Conservation (phyloP, 2,797 vertebrate species). For the Molossus molossus region DNA sequence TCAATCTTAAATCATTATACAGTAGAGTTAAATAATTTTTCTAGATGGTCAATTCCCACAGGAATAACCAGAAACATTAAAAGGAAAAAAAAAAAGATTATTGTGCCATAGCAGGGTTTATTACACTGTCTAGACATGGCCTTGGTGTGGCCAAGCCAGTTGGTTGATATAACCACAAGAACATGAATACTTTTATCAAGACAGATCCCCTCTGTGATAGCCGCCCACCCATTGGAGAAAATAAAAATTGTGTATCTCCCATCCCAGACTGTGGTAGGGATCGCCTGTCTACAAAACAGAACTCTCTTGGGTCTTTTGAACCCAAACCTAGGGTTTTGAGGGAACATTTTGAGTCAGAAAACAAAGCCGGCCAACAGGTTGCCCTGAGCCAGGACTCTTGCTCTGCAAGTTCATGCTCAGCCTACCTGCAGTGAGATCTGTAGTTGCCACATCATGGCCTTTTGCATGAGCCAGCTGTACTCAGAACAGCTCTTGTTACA, state of each 20-base stretch:
- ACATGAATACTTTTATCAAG: neutral
- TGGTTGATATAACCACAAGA: neutral
- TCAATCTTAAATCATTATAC: neutral
- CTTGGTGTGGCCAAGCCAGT: neutral
- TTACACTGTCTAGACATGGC: neutral
- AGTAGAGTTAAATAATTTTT: neutral
- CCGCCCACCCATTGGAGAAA: neutral
- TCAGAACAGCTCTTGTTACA: neutral
- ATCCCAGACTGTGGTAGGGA: no score
- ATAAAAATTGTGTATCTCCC: neutral
- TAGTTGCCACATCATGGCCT: neutral
- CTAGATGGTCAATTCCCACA: neutral
- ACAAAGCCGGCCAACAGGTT: neutral
- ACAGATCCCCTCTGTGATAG: neutral
- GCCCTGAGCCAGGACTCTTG: neutral
- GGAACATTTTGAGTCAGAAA: neutral
- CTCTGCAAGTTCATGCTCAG: neutral
- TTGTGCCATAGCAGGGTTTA: neutral
- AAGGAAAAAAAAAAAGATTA: neutral
- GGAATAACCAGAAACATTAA: neutral
- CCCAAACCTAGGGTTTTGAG: neutral
- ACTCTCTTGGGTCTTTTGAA: neutral
- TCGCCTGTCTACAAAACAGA: neutral
- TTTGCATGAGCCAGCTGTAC: neutral
- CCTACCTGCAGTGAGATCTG: neutral